These are phyloP conservation scores for Echinometra lucunter DNA, from an alignment of 53 echinoderm and acorn worm species.

Conservation along the genomic window DNA sequence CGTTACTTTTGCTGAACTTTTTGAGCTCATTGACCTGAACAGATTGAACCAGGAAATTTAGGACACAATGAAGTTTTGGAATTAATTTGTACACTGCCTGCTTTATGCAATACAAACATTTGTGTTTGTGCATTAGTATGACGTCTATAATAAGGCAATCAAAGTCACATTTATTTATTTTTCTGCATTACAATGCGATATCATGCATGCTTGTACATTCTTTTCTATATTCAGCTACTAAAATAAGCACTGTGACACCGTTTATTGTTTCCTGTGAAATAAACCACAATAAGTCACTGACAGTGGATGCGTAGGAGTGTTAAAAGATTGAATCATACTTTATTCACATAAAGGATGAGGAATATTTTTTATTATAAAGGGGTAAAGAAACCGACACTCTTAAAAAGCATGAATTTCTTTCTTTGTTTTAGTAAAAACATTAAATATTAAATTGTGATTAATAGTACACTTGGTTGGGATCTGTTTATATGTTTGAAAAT, in stretches of 20 bases:
- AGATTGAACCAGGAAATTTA: slow-evolving; percentile 18
- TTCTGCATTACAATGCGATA: background rate
- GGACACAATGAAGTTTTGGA: background rate
- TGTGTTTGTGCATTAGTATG: background rate
- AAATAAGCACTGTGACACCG: too few relatives aligned
- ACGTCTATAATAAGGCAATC: background rate
- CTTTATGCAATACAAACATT: slow-evolving; percentile 3
- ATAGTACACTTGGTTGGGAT: too few relatives aligned
- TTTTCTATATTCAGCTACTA: too few relatives aligned
- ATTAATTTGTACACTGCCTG: background rate
- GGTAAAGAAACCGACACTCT: too few relatives aligned
- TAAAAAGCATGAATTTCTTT: too few relatives aligned
- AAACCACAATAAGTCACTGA: background rate
- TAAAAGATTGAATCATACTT: too few relatives aligned
- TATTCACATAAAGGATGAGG: too few relatives aligned
- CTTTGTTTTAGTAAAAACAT: too few relatives aligned
- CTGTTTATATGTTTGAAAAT: too few relatives aligned
- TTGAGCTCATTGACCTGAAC: background rate
- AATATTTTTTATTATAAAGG: too few relatives aligned
- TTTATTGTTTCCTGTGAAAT: background rate
- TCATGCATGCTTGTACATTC: background rate
- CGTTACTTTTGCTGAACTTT: background rate
- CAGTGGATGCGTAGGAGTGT: too few relatives aligned
- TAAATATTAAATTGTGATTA: too few relatives aligned
- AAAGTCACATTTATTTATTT: background rate